Evolutionary conservation across 2,113 vertebrate genomes (phyloP).

Genomic region (Prunella fulvescens): DNA sequence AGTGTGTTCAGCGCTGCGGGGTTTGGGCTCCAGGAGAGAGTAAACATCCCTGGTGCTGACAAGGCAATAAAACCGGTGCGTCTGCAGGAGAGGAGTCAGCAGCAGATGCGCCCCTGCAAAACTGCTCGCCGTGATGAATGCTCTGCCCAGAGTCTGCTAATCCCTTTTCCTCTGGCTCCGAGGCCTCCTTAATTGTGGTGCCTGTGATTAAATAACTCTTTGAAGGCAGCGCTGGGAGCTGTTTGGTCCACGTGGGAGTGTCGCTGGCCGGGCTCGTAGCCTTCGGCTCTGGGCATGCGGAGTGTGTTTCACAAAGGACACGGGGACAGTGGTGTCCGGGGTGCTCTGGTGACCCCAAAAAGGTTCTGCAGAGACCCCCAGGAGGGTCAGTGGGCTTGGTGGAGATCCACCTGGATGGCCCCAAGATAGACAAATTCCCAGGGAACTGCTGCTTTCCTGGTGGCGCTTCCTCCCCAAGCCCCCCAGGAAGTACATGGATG

Average conservation of each 20-base stretch:
- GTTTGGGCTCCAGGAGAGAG: not conserved
- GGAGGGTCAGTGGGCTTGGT: not conserved
- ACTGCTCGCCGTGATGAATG: not conserved
- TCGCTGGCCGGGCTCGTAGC: not conserved
- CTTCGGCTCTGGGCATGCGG: not conserved
- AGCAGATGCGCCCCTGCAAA: slow-evolving; percentile 42
- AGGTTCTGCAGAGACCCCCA: not conserved
- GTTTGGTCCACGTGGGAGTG: not conserved
- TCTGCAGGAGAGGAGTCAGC: slow-evolving; percentile 35
- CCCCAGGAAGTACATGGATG: accelerated
- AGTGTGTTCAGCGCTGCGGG: not conserved
- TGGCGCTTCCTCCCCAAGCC: not conserved
- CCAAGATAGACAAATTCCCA: not conserved
- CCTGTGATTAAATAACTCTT: not conserved
- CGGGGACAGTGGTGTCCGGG: accelerated
- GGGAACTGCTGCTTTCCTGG: not conserved
- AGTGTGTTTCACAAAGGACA: not conserved
- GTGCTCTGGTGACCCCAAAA: not conserved
- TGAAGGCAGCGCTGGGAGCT: not conserved
- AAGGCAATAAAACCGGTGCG: not conserved
- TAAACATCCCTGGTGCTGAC: slow-evolving; percentile 27
- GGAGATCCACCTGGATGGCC: not conserved
- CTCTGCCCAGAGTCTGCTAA: slow-evolving; percentile 1
- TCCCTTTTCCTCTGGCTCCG: not conserved
- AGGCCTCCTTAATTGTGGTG: not conserved